Evolutionary conservation across 2,797 vertebrate species (phyloP), one percentile per base, ranked within the genome.

Genomic region (Sebastes nivosus): DNA sequence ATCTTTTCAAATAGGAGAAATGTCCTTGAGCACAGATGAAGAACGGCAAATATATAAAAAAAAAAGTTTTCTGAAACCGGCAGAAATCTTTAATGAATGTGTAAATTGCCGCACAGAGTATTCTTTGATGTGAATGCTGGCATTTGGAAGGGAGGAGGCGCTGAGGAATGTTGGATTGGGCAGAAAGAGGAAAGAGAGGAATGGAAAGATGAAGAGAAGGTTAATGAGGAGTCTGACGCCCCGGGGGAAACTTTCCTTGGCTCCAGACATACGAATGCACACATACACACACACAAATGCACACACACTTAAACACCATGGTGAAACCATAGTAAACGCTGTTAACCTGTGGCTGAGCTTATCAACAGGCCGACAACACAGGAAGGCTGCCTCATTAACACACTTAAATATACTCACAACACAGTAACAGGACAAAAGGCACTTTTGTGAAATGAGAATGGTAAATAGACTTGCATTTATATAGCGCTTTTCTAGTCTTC

Each of bases 211-310:
- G 81, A 87, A 89, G 83, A 86, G 87, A 85, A 86, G 90, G 87
- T 94, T 93, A 94, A 94, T 88, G 89, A 90, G 88, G 80, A 90
- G 89, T 88, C 88, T 89, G 84, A 78, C 79, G 68, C 93, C 86
- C 55, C 7, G 0, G 86, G 88, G 90, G 79, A 85, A 74, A 55
- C 54, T 64, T 82, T 82, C 70, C 72, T 77, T 90, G 89, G 90
- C 88, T 93, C 87, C 92, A 94, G 91, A 91, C 83, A 5, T 52
- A 75, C 75, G 85, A 80, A 87, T 59, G 50, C 72, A 75, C 79
- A 58, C 69, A 74, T 67, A 75, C 64, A 73, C 55, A 75, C 77
- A 58, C 70, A 76, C 68, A 59, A 66, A 52, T 66, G 5, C 73
- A 50, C 77, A 83, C 72, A 81, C 79, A 80, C 61, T 61, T 87